Percentiles rank a stretch among this genome's conserved stretches.
Conservation (phyloP, 2,797 vertebrate species). For the Dallia pectoralis region DNA sequence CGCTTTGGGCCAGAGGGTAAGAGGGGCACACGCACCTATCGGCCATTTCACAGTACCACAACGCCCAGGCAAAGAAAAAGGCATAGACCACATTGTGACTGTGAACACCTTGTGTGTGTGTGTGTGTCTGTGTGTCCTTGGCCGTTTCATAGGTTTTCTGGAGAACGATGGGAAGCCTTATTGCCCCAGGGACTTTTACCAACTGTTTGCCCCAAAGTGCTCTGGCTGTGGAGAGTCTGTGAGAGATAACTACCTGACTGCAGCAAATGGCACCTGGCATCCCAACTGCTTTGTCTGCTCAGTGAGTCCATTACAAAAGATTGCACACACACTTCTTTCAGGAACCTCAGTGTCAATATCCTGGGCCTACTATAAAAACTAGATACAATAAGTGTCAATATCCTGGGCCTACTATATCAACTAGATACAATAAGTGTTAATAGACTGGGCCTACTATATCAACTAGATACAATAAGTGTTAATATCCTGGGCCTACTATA, state of each 20-base stretch:
- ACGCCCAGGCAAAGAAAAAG: background rate
- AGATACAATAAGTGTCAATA: too few relatives aligned
- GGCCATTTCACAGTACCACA: background rate
- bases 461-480: too few relatives aligned
- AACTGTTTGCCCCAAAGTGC: conserved; percentile 87
- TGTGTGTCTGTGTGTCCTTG: conserved; percentile 4
- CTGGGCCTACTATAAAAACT: too few relatives aligned
- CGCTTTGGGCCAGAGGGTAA: conserved; percentile 82
- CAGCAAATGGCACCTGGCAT: conserved; percentile 88
- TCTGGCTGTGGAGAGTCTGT: conserved; percentile 82
- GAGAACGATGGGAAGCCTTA: conserved; percentile 85
- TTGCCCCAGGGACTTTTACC: conserved; percentile 84
- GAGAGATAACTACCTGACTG: conserved; percentile 83
- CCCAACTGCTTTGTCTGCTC: conserved; percentile 87
- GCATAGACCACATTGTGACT: background rate
- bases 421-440: too few relatives aligned
- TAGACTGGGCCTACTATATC: too few relatives aligned
- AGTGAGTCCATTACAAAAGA: conserved; percentile 74
- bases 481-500: too few relatives aligned
- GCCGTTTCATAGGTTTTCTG: conserved; percentile 73
- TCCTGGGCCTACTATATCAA: too few relatives aligned
- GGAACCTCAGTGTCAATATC: background rate
- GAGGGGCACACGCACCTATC: conserved; percentile 3
- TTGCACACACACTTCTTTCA: conserved; percentile 35
- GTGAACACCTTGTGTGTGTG: background rate